These are phyloP conservation scores for Pelecanoides urinatrix DNA, from an alignment of 2,113 vertebrate genomes.

Conservation along the genomic window DNA sequence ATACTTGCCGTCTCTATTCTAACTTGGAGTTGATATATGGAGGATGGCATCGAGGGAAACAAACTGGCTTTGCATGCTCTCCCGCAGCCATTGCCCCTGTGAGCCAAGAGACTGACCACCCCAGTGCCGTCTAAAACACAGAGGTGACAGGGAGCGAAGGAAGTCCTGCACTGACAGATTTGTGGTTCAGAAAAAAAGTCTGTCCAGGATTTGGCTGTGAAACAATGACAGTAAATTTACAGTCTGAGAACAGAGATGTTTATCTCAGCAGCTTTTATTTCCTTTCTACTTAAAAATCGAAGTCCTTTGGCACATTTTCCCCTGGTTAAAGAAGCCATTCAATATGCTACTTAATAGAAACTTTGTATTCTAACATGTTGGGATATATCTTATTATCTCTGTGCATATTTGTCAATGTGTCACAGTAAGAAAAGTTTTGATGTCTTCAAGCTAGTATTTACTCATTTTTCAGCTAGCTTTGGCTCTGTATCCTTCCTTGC, in stretches of 20 bases:
- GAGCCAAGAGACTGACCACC: not conserved
- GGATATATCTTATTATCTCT: not conserved
- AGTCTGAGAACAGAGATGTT: not conserved
- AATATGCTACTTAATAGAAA: not conserved
- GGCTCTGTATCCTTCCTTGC: not conserved
- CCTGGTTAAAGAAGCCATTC: not conserved
- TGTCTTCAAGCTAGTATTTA: not conserved
- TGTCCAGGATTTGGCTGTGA: not conserved
- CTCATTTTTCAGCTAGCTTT: not conserved
- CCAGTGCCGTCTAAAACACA: not conserved
- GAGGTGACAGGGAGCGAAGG: not conserved
- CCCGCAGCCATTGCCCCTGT: not conserved
- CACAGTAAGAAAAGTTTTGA: not conserved
- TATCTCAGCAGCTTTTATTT: not conserved
- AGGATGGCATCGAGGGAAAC: not conserved
- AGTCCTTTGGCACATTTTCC: not conserved
- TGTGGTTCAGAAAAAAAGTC: not conserved
- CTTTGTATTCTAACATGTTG: not conserved
- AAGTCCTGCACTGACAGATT: not conserved
- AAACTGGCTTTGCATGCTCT: not conserved
- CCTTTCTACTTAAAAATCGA: not conserved
- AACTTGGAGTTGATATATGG: not conserved
- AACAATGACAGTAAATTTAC: not conserved
- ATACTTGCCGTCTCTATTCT: not conserved
- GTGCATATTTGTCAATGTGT: not conserved